Evolutionary conservation across 2,797 vertebrate genomes (phyloP).

Genomic region (Dallia pectoralis): DNA sequence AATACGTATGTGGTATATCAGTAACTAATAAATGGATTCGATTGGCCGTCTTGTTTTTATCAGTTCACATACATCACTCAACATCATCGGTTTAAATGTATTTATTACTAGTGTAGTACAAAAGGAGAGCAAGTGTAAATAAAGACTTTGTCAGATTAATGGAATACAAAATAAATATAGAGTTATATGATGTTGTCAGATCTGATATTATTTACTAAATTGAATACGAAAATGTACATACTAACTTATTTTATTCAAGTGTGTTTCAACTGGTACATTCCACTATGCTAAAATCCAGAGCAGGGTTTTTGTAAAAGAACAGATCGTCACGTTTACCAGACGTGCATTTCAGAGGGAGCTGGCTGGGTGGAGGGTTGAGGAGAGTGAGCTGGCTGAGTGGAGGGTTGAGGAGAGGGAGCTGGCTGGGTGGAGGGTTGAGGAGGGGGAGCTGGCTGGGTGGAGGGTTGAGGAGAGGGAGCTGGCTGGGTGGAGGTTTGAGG

Average conservation of each 20-base stretch:
- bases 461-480: not conserved
- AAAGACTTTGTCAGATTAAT: conserved; percentile 17
- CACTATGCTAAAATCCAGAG: not conserved
- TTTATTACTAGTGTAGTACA: conserved; percentile 13
- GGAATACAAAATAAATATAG: not conserved
- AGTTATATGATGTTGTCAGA: not conserved
- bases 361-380: not conserved
- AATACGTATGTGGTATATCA: conserved; percentile 68
- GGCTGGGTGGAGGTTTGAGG: not conserved
- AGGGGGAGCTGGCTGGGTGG: not conserved
- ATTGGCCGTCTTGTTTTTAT: not conserved
- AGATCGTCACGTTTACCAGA: not conserved
- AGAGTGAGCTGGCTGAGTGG: not conserved
- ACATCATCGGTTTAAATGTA: not conserved
- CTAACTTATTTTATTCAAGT: not conserved
- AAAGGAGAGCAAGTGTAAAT: conserved; percentile 5
- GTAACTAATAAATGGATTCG: conserved; percentile 39
- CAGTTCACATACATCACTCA: not conserved
- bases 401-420: not conserved
- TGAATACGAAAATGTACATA: not conserved
- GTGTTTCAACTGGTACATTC: not conserved
- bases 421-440: not conserved
- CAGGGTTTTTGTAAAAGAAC: not conserved
- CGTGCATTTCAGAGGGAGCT: conserved; percentile 14
- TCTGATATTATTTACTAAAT: not conserved